Evolutionary conservation across 2,113 vertebrate genomes (phyloP).

Genomic region (Podarcis muralis): DNA sequence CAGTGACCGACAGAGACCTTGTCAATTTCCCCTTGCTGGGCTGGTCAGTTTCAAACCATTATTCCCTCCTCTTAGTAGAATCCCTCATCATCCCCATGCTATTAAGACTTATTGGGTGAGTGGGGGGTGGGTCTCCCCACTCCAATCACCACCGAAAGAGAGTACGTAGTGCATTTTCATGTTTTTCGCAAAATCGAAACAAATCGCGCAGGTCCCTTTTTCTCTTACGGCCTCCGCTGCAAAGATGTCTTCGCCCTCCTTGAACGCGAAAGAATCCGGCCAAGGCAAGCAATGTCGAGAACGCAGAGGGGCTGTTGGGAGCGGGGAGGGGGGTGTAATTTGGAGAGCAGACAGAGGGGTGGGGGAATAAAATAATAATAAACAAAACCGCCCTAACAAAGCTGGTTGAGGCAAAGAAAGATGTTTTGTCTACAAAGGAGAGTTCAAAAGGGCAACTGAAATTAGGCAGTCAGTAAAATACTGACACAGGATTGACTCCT

Average conservation of each 20-base stretch:
- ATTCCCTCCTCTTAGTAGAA: not conserved
- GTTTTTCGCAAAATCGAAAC: not conserved
- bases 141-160: not conserved
- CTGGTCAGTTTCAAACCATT: not conserved
- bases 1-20: not conserved
- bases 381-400: not conserved
- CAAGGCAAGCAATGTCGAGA: not conserved
- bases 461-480: not conserved
- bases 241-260: not conserved
- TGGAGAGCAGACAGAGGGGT: not conserved
- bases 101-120: too few species aligned
- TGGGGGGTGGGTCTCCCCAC: too few species aligned
- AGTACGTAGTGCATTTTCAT: too few species aligned
- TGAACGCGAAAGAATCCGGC: not conserved
- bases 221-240: not conserved
- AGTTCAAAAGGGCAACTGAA: constrained; percentile 6
- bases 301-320: too few species aligned
- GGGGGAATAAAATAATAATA: not conserved
- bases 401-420: not conserved
- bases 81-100: not conserved
- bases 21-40: not conserved
- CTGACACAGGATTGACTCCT: too few species aligned
- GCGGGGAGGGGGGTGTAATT: too few species aligned
- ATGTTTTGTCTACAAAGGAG: not conserved
- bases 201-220: not conserved